These are phyloP conservation scores for Melanaphis sacchari DNA, from an alignment of 1,140 invertebrate genomes.

Conservation along the genomic window DNA sequence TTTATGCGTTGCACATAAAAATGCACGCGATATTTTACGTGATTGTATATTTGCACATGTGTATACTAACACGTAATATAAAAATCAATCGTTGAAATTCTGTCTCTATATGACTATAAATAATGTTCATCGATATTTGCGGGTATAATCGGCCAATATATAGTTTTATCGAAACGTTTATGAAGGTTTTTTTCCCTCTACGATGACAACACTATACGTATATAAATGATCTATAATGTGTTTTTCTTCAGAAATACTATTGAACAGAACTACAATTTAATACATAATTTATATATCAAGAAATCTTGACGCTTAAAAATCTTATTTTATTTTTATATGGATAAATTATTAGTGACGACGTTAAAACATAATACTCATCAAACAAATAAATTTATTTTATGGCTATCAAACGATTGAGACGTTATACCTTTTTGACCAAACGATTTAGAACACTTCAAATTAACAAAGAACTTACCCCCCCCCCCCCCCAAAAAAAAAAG, in stretches of 20 bases:
- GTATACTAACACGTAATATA: slow-evolving; percentile 25
- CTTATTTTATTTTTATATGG: not conserved
- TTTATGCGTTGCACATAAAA: not conserved
- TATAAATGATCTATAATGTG: slow-evolving; percentile 1
- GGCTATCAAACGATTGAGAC: no score
- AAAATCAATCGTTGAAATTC: slow-evolving; percentile 17
- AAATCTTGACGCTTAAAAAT: not conserved
- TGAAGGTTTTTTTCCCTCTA: not conserved
- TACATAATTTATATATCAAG: slow-evolving; percentile 7
- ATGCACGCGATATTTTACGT: not conserved
- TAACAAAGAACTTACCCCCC: no score
- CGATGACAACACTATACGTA: not conserved
- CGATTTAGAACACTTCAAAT: no score
- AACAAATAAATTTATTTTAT: no score
- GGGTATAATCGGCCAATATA: not conserved
- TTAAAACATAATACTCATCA: not conserved
- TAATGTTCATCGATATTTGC: not conserved
- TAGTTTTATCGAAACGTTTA: slow-evolving; percentile 10
- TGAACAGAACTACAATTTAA: not conserved
- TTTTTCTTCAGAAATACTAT: not conserved
- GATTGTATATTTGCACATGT: not conserved
- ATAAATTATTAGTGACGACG: not conserved
- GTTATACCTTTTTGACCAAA: no score
- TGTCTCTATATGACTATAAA: not conserved
- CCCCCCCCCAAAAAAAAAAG: no score